Evolutionary conservation across 1,140 invertebrate species (phyloP).

Genomic region (Papilio polyxenes): DNA sequence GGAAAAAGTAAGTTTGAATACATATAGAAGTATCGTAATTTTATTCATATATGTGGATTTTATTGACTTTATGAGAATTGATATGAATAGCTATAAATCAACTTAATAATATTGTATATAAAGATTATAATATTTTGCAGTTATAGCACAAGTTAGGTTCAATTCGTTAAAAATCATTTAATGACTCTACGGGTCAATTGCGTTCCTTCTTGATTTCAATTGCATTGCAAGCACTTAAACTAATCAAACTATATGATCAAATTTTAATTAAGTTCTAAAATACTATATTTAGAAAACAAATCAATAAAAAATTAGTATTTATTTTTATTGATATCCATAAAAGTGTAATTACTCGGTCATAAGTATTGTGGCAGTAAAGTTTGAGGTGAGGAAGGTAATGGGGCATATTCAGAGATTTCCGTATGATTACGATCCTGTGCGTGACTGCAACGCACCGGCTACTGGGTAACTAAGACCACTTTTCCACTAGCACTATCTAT

Average conservation of each 20-base stretch:
- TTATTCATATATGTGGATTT: neutral
- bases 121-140: too few relatives aligned
- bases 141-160: too few relatives aligned
- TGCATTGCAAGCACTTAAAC: neutral
- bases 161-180: too few relatives aligned
- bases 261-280: neutral
- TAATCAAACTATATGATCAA: too few relatives aligned
- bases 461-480: neutral
- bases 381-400: slow-evolving; percentile 44
- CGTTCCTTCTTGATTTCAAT: neutral
- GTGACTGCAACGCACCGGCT: slow-evolving; percentile 42
- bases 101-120: too few relatives aligned
- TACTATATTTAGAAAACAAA: neutral
- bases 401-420: slow-evolving; percentile 54
- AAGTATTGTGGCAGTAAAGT: slow-evolving; percentile 37
- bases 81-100: neutral
- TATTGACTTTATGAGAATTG: neutral
- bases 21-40: neutral
- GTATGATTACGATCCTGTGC: slow-evolving; percentile 48
- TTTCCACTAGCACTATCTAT: neutral
- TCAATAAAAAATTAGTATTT: neutral
- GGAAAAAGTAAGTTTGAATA: slow-evolving; percentile 39
- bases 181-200: neutral
- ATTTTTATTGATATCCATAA: slow-evolving; percentile 42
- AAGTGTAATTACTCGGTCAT: slow-evolving; percentile 34